Evolutionary conservation across 2,113 vertebrate genomes (phyloP).

Genomic region (Chaetorhynchus papuensis): DNA sequence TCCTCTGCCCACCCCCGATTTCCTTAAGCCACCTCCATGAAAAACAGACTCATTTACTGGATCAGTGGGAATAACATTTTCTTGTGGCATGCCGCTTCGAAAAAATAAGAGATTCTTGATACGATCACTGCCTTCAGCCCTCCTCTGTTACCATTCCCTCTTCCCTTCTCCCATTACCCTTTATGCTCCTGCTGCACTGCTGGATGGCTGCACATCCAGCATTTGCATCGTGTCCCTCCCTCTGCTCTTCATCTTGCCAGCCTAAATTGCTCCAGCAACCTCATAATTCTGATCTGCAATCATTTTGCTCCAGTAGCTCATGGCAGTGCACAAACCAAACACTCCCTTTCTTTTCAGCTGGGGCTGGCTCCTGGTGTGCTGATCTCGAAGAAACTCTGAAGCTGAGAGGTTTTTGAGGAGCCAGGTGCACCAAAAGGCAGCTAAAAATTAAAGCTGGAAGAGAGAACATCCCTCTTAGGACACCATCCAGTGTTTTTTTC

Average conservation of each 20-base stretch:
- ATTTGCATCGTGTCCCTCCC: background rate
- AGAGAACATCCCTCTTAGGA: background rate
- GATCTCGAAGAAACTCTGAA: background rate
- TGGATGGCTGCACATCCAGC: background rate
- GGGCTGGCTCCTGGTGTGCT: background rate
- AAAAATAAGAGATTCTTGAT: background rate
- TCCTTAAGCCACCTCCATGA: background rate
- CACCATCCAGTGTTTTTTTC: background rate
- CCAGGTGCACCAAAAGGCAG: background rate
- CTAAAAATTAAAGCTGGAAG: background rate
- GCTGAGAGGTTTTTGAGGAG: background rate
- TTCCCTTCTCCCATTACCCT: background rate
- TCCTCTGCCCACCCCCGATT: background rate
- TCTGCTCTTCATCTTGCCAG: background rate
- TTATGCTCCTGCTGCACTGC: background rate
- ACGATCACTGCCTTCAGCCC: background rate
- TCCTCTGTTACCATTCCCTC: background rate
- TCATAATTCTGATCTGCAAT: background rate
- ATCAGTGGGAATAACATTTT: conserved; percentile 2
- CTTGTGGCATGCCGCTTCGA: rapidly evolving
- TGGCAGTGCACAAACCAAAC: background rate
- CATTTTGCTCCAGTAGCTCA: background rate
- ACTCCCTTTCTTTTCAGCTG: background rate
- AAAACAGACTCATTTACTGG: conserved; percentile 16
- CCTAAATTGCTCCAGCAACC: background rate